Evolutionary conservation across 2,113 vertebrate species (phyloP), one percentile per base, ranked within the genome.

Genomic region (Uria aalge): DNA sequence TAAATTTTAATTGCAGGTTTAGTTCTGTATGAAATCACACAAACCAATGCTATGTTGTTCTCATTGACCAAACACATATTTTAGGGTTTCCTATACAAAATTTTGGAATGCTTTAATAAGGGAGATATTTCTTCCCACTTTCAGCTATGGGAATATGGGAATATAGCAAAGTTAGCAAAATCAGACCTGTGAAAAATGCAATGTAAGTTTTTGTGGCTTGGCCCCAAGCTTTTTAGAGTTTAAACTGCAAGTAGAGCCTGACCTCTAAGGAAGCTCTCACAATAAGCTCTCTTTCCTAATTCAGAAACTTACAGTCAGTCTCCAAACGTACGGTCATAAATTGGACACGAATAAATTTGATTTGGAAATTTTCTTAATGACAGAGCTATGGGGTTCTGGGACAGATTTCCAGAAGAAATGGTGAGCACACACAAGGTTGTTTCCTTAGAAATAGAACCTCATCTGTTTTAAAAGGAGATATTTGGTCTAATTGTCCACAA

Each of bases 191-290:
- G 60, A 96, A 96, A 95, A 85, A 48, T 79, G 87, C 87, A 75
- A 36, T 75, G 91, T 95, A 94, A 92, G 90, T 85, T 95, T 94
- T 68, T 96, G 96, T 95, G 95, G 91, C 87, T 97, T 97, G 94
- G 94, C 91, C 83, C 60, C 38, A 81, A 81, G 20, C 13, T 91
- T 91, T 78, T 68, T 27, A 47, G 47, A 72, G 18, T 78, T 69
- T 90, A 50, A 90, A 75, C 4, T 45, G 81, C 84, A 79, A 95
- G 69, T 16, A 79, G 38, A 78, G 34, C 27, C 52, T 72, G 55
- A 71, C 38, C 38, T 91, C 89, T 94, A 75, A 67, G 71, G 64
- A 85, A 82, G 19, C 8, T 78, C 69, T 91, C 74, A 67, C 48
- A 94, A 23, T 30, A 82, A 87, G 4, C 27, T 86, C 30, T 68